Evolutionary conservation across 2,888 invertebrate genomes (phyloP).

Genomic region (Plagiodera versicolora): DNA sequence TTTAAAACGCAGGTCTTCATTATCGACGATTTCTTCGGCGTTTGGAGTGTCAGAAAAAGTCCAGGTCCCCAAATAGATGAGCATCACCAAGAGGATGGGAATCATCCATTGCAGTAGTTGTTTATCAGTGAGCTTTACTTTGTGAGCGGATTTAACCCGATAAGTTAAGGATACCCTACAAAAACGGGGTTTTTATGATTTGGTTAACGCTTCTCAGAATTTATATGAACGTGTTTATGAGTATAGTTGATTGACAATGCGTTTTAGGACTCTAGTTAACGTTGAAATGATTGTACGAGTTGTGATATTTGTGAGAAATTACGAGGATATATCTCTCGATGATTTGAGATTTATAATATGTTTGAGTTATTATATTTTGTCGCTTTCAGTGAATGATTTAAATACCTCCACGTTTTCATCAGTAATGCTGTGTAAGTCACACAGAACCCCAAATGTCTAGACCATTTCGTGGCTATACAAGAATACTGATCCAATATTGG

Average conservation of each 20-base stretch:
- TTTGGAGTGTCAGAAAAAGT: slow-evolving; percentile 84
- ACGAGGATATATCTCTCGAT: too few species aligned
- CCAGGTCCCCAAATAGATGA: slow-evolving; percentile 89
- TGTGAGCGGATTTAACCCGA: slow-evolving; percentile 90
- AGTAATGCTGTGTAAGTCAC: slow-evolving; percentile 89
- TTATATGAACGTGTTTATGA: too few species aligned
- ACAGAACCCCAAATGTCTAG: slow-evolving; percentile 89
- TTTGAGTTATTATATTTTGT: too few species aligned
- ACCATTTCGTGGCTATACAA: slow-evolving; percentile 91
- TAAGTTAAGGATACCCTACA: slow-evolving; percentile 87
- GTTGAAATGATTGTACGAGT: too few species aligned
- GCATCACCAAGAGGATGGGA: slow-evolving; percentile 85
- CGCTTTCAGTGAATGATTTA: slow-evolving; percentile 25
- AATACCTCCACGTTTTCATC: slow-evolving; percentile 96
- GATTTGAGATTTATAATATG: too few species aligned
- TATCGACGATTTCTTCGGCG: slow-evolving; percentile 77
- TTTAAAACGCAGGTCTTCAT: slow-evolving; percentile 78
- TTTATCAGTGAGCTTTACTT: slow-evolving; percentile 89
- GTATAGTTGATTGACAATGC: too few species aligned
- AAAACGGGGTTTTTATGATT: too few species aligned
- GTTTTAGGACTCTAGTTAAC: too few species aligned
- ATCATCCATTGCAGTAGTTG: slow-evolving; percentile 92
- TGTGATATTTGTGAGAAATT: too few species aligned
- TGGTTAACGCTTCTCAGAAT: too few species aligned
- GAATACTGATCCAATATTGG: slow-evolving; percentile 81